These are phyloP conservation scores for Menidia menidia DNA, from an alignment of 2,797 vertebrate species.

Conservation along the genomic window DNA sequence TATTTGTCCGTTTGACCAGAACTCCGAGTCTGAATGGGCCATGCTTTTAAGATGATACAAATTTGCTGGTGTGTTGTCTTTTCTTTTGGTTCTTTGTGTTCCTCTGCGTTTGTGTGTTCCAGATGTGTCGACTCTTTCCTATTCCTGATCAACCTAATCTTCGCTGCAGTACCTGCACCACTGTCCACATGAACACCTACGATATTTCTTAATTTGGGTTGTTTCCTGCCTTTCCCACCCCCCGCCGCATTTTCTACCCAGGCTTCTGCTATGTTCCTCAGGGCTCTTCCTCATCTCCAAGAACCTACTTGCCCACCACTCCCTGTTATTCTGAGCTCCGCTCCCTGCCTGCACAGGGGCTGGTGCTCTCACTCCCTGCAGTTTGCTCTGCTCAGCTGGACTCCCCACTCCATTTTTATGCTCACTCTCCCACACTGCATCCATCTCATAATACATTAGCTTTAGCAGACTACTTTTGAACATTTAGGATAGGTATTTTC, in stretches of 20 bases:
- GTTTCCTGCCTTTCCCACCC: not conserved
- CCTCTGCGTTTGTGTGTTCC: not conserved
- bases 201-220: not conserved
- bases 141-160: not conserved
- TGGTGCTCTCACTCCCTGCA: not conserved
- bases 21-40: no score
- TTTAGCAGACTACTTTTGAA: constrained; percentile 1
- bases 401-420: not conserved
- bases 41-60: not conserved
- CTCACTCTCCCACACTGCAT: not conserved
- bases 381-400: not conserved
- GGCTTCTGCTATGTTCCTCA: not conserved
- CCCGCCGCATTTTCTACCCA: not conserved
- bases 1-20: no score
- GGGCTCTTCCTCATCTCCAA: constrained; percentile 1
- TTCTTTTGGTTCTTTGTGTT: not conserved
- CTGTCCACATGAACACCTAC: not conserved
- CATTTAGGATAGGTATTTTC: not conserved
- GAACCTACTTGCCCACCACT: not conserved
- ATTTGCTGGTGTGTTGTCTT: not conserved
- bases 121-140: not conserved
- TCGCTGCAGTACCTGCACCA: not conserved
- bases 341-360: not conserved
- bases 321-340: not conserved
- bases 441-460: not conserved